Percentiles rank a stretch among this genome's conserved stretches.
Evolutionary conservation across 2,797 vertebrate genomes (phyloP).

Genomic region (Falco novaeseelandiae): DNA sequence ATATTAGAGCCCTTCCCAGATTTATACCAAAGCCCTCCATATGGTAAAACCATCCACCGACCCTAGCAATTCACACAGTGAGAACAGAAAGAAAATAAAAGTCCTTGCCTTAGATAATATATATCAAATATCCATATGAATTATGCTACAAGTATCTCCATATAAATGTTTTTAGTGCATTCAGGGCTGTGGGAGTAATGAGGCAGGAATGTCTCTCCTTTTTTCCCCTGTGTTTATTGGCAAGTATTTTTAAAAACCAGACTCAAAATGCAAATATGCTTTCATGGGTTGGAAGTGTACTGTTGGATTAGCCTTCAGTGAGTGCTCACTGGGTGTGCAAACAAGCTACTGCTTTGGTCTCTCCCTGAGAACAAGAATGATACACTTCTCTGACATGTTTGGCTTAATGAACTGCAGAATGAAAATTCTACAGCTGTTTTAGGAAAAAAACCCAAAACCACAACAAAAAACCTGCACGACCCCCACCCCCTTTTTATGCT

Average conservation of each 20-base stretch:
- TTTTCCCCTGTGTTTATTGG: not conserved
- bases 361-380: not conserved
- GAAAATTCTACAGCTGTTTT: not conserved
- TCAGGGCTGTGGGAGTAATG: not conserved
- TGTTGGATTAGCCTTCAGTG: not conserved
- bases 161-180: not conserved
- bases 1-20: not conserved
- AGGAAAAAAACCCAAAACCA: not conserved
- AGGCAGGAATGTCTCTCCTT: not conserved
- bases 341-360: not conserved
- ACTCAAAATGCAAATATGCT: not conserved
- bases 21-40: not conserved
- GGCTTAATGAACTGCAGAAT: not conserved
- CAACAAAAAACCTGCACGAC: no score
- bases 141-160: not conserved
- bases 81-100: not conserved
- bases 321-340: not conserved
- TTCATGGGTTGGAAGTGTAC: not conserved
- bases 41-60: not conserved
- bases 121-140: not conserved
- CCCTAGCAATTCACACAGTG: not conserved
- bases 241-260: not conserved
- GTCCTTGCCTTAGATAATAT: not conserved
- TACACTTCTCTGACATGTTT: not conserved
- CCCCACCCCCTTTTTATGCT: not conserved